Evolutionary conservation across 1,140 invertebrate species (phyloP), one percentile per base, ranked within the genome.

Genomic region (Zophobas morio): DNA sequence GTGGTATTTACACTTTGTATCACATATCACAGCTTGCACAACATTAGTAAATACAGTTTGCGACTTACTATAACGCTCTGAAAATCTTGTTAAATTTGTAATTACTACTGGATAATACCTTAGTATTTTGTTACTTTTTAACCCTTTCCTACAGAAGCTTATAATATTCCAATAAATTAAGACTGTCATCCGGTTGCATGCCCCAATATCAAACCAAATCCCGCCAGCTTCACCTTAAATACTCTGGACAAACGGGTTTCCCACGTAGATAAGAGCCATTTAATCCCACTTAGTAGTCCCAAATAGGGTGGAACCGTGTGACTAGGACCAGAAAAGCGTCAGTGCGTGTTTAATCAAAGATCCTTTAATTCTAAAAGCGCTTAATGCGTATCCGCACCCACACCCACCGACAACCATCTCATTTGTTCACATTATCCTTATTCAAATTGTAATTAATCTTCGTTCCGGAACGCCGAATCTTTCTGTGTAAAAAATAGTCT

Each of bases 391-490:
- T 51, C 49, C 49, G 3, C 49, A 51, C 49, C 49, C 49, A 51
- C n/a, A 51, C 20, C 49, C 49, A 51, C 49, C 49, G 49, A 20
- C 49, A 51, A 51, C 70, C 70, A 72, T 42, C 46, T 40, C 70
- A 72, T 72, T 72, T 40, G 51, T 72, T 37, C 46, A 39, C 46
- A 72, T 72, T 72, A 72, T 32, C 70, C 51, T 54, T 35, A 53
- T 54, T 72, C 46, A 72, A 72, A 72, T 72, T 35, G 60, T 66
- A 66, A 66, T 66, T 66, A 66, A 66, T 66, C 60, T 46, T 51
- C 49, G 37, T 33, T 40, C 37, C 60, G 20, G 8, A 60, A 60
- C 20, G 8, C 33, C 2, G n/a, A 34, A 37, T n/a, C 37, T 63
- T 51, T 5, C 49, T 20, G 2, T 20, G n/a, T 51, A 51, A 51